These are phyloP conservation scores for Pedionomus torquatus DNA, from an alignment of 2,113 vertebrate species.

Conservation along the genomic window DNA sequence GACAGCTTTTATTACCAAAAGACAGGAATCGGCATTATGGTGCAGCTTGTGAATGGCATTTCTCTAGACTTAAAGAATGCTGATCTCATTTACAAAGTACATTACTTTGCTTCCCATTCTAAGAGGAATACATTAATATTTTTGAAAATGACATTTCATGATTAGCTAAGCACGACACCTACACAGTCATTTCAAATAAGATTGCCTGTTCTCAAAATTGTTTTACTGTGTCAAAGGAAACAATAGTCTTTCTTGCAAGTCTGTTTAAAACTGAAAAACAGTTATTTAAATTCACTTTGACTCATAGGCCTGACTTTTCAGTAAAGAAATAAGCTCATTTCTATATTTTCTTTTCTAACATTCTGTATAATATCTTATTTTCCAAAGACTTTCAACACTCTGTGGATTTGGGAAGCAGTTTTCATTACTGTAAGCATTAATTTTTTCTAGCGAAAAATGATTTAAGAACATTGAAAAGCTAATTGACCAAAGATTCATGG, in stretches of 20 bases:
- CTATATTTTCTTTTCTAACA: neutral
- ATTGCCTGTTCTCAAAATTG: conserved; percentile 47
- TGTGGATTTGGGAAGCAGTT: neutral
- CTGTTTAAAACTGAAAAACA: conserved; percentile 26
- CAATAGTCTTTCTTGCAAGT: conserved; percentile 8
- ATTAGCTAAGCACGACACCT: conserved; percentile 58
- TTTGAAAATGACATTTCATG: conserved; percentile 64
- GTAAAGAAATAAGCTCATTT: conserved; percentile 14
- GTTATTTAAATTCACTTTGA: conserved; percentile 56
- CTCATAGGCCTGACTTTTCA: neutral
- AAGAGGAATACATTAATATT: conserved; percentile 45
- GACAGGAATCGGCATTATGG: neutral
- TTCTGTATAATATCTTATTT: conserved; percentile 25
- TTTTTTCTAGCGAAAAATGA: neutral
- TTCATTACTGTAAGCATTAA: neutral
- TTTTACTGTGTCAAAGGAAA: conserved; percentile 51
- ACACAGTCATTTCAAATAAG: conserved; percentile 57
- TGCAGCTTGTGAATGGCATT: neutral
- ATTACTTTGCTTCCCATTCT: conserved; percentile 15
- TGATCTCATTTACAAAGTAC: conserved; percentile 54
- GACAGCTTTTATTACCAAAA: conserved; percentile 38
- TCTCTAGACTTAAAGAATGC: conserved; percentile 24
- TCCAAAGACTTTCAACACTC: neutral
- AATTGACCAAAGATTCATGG: neutral
- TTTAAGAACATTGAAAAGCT: neutral